A percentile compares a stretch with the other conserved stretches of the same genome.
Conservation (phyloP, 2,888 invertebrate genomes). For the Amphiduros pacificus region DNA sequence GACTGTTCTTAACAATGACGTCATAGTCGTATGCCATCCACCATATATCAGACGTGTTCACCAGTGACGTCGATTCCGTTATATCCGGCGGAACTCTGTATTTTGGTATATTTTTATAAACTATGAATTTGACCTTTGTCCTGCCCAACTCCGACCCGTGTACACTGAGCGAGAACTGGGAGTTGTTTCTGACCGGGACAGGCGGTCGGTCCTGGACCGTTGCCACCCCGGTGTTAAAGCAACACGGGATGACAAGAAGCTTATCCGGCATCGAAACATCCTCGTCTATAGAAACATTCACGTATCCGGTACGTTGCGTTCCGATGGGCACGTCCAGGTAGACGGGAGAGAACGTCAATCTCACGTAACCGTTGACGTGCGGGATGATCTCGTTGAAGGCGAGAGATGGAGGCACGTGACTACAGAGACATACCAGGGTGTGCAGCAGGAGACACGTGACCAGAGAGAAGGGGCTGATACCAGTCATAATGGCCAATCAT, state of each 20-base stretch:
- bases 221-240: not conserved
- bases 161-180: constrained; percentile 2
- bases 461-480: too few species aligned
- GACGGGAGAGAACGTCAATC: not conserved
- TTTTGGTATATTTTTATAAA: constrained; percentile 1
- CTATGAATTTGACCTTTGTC: constrained; percentile 18
- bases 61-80: not conserved
- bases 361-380: not conserved
- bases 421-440: too few species aligned
- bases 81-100: not conserved
- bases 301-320: not conserved
- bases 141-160: constrained; percentile 16
- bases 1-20: constrained; percentile 12
- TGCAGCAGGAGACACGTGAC: too few species aligned
- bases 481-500: too few species aligned
- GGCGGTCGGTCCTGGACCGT: not conserved
- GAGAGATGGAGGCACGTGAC: too few species aligned
- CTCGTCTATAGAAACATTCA: not conserved
- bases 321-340: not conserved
- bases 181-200: not conserved
- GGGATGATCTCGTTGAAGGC: not conserved
- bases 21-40: constrained; percentile 18
- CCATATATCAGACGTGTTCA: constrained; percentile 17
- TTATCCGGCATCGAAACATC: not conserved
- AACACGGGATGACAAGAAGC: not conserved